These are phyloP conservation scores for Ptilonorhynchus violaceus DNA, from an alignment of 2,113 vertebrate species.

Conservation along the genomic window DNA sequence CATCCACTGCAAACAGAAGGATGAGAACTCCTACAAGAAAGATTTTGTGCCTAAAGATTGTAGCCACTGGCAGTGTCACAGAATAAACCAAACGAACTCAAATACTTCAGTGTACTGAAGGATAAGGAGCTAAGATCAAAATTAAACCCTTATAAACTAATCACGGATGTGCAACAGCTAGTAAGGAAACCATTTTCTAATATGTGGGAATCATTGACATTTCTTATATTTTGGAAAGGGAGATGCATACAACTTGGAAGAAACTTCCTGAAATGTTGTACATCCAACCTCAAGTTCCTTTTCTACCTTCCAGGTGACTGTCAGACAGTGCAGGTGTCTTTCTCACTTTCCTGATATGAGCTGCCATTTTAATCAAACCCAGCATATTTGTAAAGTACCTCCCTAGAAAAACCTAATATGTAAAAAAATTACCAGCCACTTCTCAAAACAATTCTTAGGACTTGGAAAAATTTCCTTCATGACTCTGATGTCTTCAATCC, in stretches of 20 bases:
- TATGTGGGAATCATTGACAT: neutral
- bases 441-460: neutral
- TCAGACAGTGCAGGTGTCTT: neutral
- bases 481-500: neutral
- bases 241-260: neutral
- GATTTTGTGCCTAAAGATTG: neutral
- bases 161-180: neutral
- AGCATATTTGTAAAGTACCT: neutral
- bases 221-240: neutral
- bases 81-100: neutral
- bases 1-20: neutral
- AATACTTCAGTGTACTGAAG: neutral
- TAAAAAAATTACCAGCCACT: neutral
- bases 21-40: neutral
- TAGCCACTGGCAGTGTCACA: neutral
- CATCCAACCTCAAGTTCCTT: neutral
- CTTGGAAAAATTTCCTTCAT: neutral
- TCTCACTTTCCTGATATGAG: neutral
- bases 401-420: neutral
- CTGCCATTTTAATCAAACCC: neutral
- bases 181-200: neutral
- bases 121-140: neutral
- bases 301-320: neutral
- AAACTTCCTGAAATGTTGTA: neutral
- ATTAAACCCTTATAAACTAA: neutral